Evolutionary conservation across 2,888 invertebrate genomes (phyloP).

Genomic region (Tortricodes alternella): DNA sequence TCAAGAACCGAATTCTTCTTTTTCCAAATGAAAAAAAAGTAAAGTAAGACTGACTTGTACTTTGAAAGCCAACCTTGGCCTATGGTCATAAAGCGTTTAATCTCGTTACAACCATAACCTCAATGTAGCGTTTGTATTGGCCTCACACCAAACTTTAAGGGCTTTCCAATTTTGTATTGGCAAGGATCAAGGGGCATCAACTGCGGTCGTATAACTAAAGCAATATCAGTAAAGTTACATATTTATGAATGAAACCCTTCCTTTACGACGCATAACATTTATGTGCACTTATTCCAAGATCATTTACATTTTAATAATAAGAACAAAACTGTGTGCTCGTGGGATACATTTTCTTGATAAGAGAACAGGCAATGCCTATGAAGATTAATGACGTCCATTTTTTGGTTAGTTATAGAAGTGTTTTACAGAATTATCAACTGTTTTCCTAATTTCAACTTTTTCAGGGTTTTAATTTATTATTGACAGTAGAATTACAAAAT

Average conservation of each 20-base stretch:
- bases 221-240: slow-evolving; percentile 60
- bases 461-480: no score
- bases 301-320: slow-evolving; percentile 17
- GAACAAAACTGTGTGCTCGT: not conserved
- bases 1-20: no score
- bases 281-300: slow-evolving; percentile 26
- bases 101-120: no score
- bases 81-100: no score
- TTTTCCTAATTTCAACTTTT: no score
- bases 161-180: slow-evolving; percentile 49
- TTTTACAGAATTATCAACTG: no score
- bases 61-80: no score
- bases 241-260: slow-evolving; percentile 61
- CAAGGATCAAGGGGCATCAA: slow-evolving; percentile 45
- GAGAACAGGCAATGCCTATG: not conserved
- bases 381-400: no score
- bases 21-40: no score
- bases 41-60: no score
- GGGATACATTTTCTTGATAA: not conserved
- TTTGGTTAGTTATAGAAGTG: no score
- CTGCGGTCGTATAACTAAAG: slow-evolving; percentile 50
- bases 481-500: no score
- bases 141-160: slow-evolving; percentile 34
- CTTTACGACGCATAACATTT: slow-evolving; percentile 53
- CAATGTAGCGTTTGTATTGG: slow-evolving; percentile 1